Evolutionary conservation across 2,888 invertebrate species (phyloP), one percentile per base, ranked within the genome.

Genomic region (Erebia palarica): DNA sequence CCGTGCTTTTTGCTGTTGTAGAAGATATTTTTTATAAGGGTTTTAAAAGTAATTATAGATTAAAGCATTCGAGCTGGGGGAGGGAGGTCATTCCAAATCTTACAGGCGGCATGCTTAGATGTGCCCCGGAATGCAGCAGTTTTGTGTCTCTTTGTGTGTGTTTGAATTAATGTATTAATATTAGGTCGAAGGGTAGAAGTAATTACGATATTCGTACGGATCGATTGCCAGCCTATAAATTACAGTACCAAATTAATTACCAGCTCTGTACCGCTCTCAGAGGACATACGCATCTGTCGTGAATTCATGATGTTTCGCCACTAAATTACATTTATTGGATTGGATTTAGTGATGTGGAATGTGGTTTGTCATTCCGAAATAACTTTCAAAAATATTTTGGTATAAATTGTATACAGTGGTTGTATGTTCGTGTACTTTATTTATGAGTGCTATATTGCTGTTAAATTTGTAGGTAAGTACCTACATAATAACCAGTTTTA

Each of bases 171-270:
- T n/a, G n/a, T n/a, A n/a, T n/a, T 27, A 27, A 21, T 21, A 21
- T 21, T 27, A 27, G n/a, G n/a, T n/a, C n/a, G n/a, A n/a, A n/a
- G n/a, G 47, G 27, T 44, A 49, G 49, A 49, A 59, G 67, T 67
- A 67, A 67, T 67, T 67, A 67, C 49, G 58, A 67, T 67, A 67
- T 58, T 58, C 67, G 67, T 67, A 59, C 59, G 60, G 75, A 75
- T 81, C 82, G 81, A 80, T 81, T 82, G 75, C 79, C 76, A 78
- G 79, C 82, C 84, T 84, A 86, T 87, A 84, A 86, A 87, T 85
- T 86, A 68, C 67, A 73, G 68, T 63, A 69, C 81, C 81, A 84
- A 85, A 86, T 86, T 86, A 85, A 86, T 87, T 87, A 85, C 68
- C 44, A 27, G 61, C 65, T 68, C 68, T 59, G 59, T 67, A 65